Evolutionary conservation across 2,888 invertebrate genomes (phyloP).

Genomic region (Chloroclysta siterata): DNA sequence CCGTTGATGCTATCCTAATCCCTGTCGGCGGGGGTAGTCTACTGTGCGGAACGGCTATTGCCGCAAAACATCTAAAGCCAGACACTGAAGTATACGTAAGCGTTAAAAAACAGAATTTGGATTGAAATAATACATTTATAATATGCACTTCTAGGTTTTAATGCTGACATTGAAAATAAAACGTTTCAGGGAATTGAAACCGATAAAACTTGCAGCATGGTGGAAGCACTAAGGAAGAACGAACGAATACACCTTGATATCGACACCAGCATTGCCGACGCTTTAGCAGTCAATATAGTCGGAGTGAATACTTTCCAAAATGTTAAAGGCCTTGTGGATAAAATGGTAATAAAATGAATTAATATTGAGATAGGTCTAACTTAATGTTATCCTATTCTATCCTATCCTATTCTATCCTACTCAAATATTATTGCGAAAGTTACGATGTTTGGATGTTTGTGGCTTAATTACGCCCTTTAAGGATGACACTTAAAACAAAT

Average conservation of each 20-base stretch:
- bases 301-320: conserved; percentile 75
- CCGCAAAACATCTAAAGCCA: conserved; percentile 94
- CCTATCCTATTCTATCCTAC: too few relatives aligned
- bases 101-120: conserved; percentile 7
- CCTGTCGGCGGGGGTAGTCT: conserved; percentile 98
- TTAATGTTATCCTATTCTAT: too few relatives aligned
- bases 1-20: conserved; percentile 94
- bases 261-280: conserved; percentile 92
- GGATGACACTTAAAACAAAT: too few relatives aligned
- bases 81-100: conserved; percentile 93
- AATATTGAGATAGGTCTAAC: too few relatives aligned
- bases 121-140: neutral
- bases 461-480: too few relatives aligned
- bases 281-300: conserved; percentile 81
- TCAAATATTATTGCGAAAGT: too few relatives aligned
- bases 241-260: conserved; percentile 88
- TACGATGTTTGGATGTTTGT: too few relatives aligned
- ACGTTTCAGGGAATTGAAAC: conserved; percentile 68
- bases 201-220: conserved; percentile 72
- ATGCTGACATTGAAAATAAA: neutral
- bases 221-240: conserved; percentile 85
- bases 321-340: conserved; percentile 70
- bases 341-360: conserved; percentile 63
- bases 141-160: neutral
- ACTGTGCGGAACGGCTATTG: conserved; percentile 93